Percentiles rank a stretch among this genome's conserved stretches.
phyloP scores from a whole-genome alignment of 2,888 invertebrate genomes.

The Odontomyia ornata region DNA sequence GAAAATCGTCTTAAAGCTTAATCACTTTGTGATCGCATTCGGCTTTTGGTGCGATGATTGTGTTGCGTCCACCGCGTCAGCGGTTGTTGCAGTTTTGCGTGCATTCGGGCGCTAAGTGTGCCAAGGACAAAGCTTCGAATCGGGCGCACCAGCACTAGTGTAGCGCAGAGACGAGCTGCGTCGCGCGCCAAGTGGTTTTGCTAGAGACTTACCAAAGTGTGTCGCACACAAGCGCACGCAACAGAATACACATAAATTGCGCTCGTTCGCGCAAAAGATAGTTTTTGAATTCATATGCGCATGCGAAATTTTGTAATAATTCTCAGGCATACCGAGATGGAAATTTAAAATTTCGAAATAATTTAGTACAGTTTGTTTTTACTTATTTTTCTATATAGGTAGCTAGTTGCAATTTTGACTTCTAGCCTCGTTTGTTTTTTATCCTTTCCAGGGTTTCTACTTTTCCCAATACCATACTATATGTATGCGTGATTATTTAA shows the following conservation, averaged over 20 bases:
- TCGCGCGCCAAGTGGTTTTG: not conserved
- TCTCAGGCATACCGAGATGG: no score
- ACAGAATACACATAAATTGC: no score
- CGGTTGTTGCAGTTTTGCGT: slow-evolving; percentile 35
- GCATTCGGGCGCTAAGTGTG: slow-evolving; percentile 53
- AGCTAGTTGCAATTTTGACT: no score
- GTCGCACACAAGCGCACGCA: slow-evolving; percentile 30
- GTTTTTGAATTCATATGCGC: no score
- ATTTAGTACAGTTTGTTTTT: not conserved
- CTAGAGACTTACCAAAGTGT: slow-evolving; percentile 29
- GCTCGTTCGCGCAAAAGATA: no score
- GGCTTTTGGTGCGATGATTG: slow-evolving; percentile 17
- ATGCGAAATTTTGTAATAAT: no score
- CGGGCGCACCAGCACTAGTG: slow-evolving; percentile 27
- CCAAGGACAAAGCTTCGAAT: slow-evolving; percentile 52
- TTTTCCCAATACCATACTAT: no score
- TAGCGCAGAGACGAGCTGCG: not conserved
- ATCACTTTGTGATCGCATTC: not conserved
- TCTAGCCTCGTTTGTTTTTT: no score
- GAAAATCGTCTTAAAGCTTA: slow-evolving; percentile 17
- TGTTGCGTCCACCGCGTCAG: not conserved
- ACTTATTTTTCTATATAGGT: no score
- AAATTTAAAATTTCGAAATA: not conserved
- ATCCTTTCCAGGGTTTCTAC: no score
- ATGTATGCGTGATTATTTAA: no score